Evolutionary conservation across 2,113 vertebrate species (phyloP).

Genomic region (Pelobates fuscus): DNA sequence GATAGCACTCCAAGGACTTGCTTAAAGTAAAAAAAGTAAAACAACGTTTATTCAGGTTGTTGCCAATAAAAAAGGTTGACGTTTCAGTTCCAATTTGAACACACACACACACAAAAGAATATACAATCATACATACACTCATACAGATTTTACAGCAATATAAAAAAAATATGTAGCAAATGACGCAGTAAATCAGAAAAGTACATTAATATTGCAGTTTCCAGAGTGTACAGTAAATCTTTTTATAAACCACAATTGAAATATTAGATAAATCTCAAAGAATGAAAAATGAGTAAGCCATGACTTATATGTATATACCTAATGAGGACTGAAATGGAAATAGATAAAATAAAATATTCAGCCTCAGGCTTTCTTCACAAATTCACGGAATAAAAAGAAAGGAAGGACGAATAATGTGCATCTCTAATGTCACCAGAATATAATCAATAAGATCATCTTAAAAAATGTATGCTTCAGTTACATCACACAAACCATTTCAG

Average conservation of each 20-base stretch:
- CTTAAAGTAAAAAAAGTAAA: too few species aligned
- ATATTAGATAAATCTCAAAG: not conserved
- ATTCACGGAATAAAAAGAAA: not conserved
- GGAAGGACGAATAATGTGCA: constrained; percentile 14
- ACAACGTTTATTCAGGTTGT: too few species aligned
- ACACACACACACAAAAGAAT: too few species aligned
- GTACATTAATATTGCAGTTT: too few species aligned
- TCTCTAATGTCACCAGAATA: constrained; percentile 6
- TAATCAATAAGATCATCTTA: not conserved
- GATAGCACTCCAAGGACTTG: too few species aligned
- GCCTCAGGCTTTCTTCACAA: not conserved
- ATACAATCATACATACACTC: too few species aligned
- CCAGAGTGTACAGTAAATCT: not conserved
- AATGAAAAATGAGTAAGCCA: not conserved
- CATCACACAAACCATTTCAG: not conserved
- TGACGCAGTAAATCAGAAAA: too few species aligned
- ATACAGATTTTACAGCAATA: too few species aligned
- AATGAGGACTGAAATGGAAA: not conserved
- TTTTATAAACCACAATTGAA: not conserved
- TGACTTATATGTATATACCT: not conserved
- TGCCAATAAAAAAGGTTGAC: too few species aligned
- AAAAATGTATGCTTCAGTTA: constrained; percentile 3
- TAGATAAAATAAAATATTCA: not conserved
- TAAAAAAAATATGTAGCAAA: too few species aligned
- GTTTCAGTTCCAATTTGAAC: too few species aligned